These are phyloP conservation scores for Lycocorax pyrrhopterus DNA, from an alignment of 2,113 vertebrate species.

Conservation along the genomic window DNA sequence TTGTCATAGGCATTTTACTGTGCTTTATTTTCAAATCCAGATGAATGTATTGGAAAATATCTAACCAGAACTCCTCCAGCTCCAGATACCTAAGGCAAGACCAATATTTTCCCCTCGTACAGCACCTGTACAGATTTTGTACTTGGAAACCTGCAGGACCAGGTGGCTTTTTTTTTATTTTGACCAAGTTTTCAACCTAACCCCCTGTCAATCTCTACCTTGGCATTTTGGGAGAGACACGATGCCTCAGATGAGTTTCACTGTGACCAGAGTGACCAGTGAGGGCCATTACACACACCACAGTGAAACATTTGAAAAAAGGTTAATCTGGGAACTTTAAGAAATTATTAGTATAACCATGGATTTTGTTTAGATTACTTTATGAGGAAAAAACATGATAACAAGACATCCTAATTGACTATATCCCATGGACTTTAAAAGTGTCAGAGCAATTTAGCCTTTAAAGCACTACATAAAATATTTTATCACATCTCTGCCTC, in stretches of 20 bases:
- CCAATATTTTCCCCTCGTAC: not conserved
- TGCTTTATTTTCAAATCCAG: not conserved
- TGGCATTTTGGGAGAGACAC: not conserved
- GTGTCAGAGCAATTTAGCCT: conserved; percentile 76
- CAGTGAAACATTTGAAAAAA: not conserved
- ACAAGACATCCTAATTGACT: conserved; percentile 85
- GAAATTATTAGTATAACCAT: not conserved
- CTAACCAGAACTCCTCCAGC: not conserved
- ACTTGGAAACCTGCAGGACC: not conserved
- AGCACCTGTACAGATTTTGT: not conserved
- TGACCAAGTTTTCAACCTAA: not conserved
- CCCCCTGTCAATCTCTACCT: not conserved
- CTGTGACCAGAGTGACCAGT: not conserved
- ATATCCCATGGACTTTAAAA: conserved; percentile 76
- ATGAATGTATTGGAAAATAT: not conserved
- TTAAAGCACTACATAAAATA: conserved; percentile 88
- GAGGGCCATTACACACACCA: fast-evolving
- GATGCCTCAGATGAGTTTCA: not conserved
- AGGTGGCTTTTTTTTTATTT: not conserved
- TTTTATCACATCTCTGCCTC: conserved; percentile 85
- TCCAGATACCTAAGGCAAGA: not conserved
- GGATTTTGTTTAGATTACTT: conserved; percentile 51
- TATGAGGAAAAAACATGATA: conserved; percentile 67
- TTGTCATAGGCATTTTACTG: not conserved
- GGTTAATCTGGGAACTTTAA: not conserved